A percentile compares a stretch with the other conserved stretches of the same genome.
phyloP scores from a whole-genome alignment of 2,888 invertebrate species.

The Anthoptus insignis region DNA sequence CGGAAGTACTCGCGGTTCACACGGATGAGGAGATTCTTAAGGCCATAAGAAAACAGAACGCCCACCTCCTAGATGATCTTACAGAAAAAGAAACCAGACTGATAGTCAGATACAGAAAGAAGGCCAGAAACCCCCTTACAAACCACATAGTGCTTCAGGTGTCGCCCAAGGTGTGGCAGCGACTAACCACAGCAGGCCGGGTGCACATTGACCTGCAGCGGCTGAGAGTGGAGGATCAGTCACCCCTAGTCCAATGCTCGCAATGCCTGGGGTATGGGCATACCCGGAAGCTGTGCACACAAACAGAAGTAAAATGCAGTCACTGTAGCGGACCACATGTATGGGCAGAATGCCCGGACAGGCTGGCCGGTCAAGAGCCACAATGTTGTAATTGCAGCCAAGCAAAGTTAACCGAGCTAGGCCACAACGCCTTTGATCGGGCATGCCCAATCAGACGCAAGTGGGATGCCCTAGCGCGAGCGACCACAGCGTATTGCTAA shows the following conservation, averaged over 20 bases:
- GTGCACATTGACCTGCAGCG: not conserved
- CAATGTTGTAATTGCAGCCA: not conserved
- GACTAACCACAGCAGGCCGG: not conserved
- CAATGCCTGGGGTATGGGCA: not conserved
- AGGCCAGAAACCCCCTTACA: not conserved
- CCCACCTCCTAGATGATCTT: not conserved
- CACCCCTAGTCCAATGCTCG: not conserved
- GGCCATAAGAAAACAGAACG: not conserved
- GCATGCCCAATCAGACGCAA: not conserved
- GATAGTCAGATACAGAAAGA: not conserved
- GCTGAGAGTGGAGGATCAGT: not conserved
- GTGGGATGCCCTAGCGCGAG: not conserved
- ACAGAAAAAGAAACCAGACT: not conserved
- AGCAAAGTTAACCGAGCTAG: not conserved
- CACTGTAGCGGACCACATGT: not conserved
- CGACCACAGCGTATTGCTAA: not conserved
- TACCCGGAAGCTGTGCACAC: not conserved
- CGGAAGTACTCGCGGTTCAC: not conserved
- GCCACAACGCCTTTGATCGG: not conserved
- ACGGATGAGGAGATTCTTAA: not conserved
- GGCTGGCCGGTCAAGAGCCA: not conserved
- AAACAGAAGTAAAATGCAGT: not conserved
- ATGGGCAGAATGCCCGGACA: not conserved
- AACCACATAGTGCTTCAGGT: not conserved
- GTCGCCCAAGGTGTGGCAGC: not conserved